Evolutionary conservation across 2,797 vertebrate species (phyloP), one percentile per base, ranked within the genome.

Genomic region (Dallia pectoralis): DNA sequence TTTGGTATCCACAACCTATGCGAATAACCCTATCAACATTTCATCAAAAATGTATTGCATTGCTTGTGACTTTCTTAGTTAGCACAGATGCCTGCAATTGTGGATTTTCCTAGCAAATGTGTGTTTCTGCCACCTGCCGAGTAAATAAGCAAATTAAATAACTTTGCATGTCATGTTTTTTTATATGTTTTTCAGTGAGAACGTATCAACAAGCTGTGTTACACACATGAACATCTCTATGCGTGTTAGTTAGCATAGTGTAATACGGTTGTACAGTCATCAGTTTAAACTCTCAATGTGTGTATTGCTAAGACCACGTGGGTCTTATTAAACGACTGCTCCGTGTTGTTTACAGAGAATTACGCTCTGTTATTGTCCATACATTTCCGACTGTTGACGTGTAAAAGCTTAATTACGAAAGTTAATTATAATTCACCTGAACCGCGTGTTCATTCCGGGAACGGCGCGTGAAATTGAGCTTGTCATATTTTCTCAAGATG

Each of bases 391-490:
- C 27, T 49, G 47, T 27, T 15, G 25, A 68, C 40, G 47, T 44
- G 12, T 27, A 29, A 49, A 68, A 27, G 40, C 40, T n/a, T n/a
- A n/a, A n/a, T n/a, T n/a, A n/a, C n/a, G n/a, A n/a, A 48, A 44
- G 40, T 68, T 48, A n/a, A 18, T 44, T 68, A 15, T 29, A 44
- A 48, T 29, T 47, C 29, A 4, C n/a, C 22, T 12, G 48, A 25
- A 25, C 40, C 25, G 25, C 14, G n/a, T 25, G 66, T 32, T 65
- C 9, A n/a, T 32, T 36, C 19, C 5, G 0, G 32, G 70, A 69
- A 32, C 75, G 67, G 72, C 69, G 67, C 67, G 64, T 30, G 74
- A 51, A 75, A 73, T 77, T 71, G 73, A 76, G 73, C 73, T 67
- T 61, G 22, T 73, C 69, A 33, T 67, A 68, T 44, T 70, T 69